Evolutionary conservation across 2,797 vertebrate genomes (phyloP), one percentile per base, ranked within the genome.

Genomic region (Arctocebus calabarensis): DNA sequence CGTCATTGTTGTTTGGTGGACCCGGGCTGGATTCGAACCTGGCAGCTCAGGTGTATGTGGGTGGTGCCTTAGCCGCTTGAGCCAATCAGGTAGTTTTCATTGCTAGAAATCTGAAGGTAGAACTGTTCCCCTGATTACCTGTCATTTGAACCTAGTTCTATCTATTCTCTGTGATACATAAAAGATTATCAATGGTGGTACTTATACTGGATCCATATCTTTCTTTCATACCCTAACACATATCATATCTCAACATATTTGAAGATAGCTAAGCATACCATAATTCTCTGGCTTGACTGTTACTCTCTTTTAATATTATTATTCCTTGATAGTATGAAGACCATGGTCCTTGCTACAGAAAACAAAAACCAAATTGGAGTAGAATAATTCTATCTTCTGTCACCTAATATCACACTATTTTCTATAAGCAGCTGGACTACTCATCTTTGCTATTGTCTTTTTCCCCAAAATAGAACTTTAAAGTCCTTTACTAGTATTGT

Each of bases 311-410:
- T 87, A 32, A 83, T 37, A 71, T 34, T 78, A 71, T 64, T 84
- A 16, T 93, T 55, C 77, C 29, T 48, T 71, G 62, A 78, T 5
- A 71, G 70, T 88, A 84, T 14, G 88, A 75, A 48, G 81, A 81
- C 11, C 32, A 68, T 40, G 40, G 23, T 40, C 59, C 5, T 82
- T 86, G 87, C 62, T 78, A 29, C 12, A 75, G 52, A 84, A 83
- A 62, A 84, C 84, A 20, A 78, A 89, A 84, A 93, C 11, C 73
- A 90, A 93, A 89, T 71, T 74, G 66, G 81, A 79, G 62, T 3
- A 82, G 87, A 90, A 55, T 59, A 75, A 92, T 13, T 19, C 1
- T 64, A 86, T 34, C 40, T 93, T 81, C 57, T 32, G 34, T 93
- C n/a, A 84, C 29, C 81, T 34, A 81, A 25, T 59, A 25, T 40